Evolutionary conservation across 2,113 vertebrate genomes (phyloP).

Genomic region (Scopus umbretta): DNA sequence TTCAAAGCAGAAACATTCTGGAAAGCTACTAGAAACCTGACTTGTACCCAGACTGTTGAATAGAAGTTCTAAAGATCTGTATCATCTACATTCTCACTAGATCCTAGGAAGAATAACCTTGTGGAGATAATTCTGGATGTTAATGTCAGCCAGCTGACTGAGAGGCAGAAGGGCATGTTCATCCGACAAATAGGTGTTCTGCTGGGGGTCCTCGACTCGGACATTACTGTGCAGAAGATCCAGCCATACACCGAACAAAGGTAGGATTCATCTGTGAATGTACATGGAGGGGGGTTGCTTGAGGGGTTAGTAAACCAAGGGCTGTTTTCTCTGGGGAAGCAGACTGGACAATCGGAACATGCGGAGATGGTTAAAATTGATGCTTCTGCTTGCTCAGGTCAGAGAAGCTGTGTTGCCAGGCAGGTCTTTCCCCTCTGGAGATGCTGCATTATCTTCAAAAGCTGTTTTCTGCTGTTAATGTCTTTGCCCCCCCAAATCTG

Average conservation of each 20-base stretch:
- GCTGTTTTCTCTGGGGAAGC: neutral
- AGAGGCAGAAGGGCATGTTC: conserved; percentile 94
- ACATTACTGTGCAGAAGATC: conserved; percentile 92
- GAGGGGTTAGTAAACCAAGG: neutral
- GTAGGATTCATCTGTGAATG: conserved; percentile 54
- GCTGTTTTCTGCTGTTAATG: neutral
- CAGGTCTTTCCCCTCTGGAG: neutral
- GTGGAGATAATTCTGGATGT: conserved; percentile 96
- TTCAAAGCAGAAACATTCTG: neutral
- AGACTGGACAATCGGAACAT: rapidly evolving
- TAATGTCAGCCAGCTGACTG: conserved; percentile 85
- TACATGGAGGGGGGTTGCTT: rapidly evolving
- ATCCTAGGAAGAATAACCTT: conserved; percentile 85
- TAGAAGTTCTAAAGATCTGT: neutral
- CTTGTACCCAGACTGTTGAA: neutral
- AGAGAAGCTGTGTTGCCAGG: neutral
- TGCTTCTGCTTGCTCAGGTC: neutral
- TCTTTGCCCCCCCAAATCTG: neutral
- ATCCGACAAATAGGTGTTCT: conserved; percentile 94
- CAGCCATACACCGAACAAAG: conserved; percentile 91
- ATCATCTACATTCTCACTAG: conserved; percentile 56
- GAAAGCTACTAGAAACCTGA: neutral
- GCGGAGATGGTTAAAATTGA: neutral
- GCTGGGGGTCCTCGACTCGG: conserved; percentile 91
- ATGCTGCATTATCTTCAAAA: neutral